phyloP scores from a whole-genome alignment of 1,140 invertebrate species.

The Drosophila rufa region DNA sequence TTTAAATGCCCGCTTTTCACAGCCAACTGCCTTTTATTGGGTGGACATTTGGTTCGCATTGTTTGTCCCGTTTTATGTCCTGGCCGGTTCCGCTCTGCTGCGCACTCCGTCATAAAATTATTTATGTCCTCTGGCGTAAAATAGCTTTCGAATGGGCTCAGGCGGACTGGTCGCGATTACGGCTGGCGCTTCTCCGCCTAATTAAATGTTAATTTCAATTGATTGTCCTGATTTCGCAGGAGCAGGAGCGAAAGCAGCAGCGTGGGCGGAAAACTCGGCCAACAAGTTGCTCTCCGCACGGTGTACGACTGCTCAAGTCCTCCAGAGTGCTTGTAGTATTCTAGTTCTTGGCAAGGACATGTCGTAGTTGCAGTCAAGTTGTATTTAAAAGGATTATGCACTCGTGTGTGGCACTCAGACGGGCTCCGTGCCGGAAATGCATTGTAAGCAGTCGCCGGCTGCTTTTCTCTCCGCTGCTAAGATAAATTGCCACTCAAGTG shows the following conservation, averaged over 20 bases:
- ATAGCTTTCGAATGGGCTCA: slow-evolving; percentile 60
- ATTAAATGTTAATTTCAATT: slow-evolving; percentile 81
- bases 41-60: slow-evolving; percentile 52
- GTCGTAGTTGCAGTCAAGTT: slow-evolving; percentile 57
- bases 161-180: slow-evolving; percentile 49
- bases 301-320: slow-evolving; percentile 22
- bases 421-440: slow-evolving; percentile 60
- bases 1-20: slow-evolving; percentile 69
- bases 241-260: too few relatives aligned
- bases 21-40: slow-evolving; percentile 76
- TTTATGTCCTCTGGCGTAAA: slow-evolving; percentile 68
- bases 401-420: slow-evolving; percentile 63
- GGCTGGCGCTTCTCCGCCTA: slow-evolving; percentile 60
- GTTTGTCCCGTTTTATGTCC: slow-evolving; percentile 57
- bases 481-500: slow-evolving; percentile 77
- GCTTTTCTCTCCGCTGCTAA: slow-evolving; percentile 46
- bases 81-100: slow-evolving; percentile 48
- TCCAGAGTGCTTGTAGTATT: slow-evolving; percentile 28
- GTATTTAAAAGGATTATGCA: slow-evolving; percentile 81
- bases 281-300: slow-evolving; percentile 24
- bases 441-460: slow-evolving; percentile 69
- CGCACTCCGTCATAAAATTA: slow-evolving; percentile 64
- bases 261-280: slow-evolving; percentile 23
- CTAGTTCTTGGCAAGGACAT: slow-evolving; percentile 47
- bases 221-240: slow-evolving; percentile 55